Conservation (phyloP, 2,113 vertebrate genomes). For the Polypterus bichir region DNA sequence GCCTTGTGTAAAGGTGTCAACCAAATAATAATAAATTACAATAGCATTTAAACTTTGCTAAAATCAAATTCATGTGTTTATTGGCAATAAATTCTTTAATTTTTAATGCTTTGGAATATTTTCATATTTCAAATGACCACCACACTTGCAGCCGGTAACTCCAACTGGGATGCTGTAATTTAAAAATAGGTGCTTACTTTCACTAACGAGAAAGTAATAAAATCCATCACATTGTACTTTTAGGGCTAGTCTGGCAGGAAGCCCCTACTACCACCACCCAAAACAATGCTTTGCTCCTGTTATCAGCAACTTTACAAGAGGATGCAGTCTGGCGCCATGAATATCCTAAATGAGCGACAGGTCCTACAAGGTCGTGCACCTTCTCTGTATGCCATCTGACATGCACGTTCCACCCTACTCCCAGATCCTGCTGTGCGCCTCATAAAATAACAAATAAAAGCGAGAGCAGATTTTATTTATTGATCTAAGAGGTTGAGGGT, state of each 20-base stretch:
- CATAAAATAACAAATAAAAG: slow-evolving; percentile 12
- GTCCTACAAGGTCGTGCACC: slow-evolving; percentile 8
- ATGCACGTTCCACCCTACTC: slow-evolving; percentile 2
- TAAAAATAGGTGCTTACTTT: neutral
- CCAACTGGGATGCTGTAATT: too few species aligned
- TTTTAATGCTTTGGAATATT: too few species aligned
- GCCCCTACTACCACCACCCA: slow-evolving; percentile 2
- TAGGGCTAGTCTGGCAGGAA: slow-evolving; percentile 19
- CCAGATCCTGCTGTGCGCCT: slow-evolving; percentile 1
- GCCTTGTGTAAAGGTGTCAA: too few species aligned
- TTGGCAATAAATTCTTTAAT: too few species aligned
- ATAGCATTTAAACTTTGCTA: too few species aligned
- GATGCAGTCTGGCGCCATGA: slow-evolving; percentile 8
- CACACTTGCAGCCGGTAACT: too few species aligned
- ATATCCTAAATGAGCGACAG: neutral
- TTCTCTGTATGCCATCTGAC: slow-evolving; percentile 1
- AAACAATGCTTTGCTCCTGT: slow-evolving; percentile 16
- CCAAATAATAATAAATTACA: too few species aligned
- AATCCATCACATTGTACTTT: slow-evolving; percentile 21
- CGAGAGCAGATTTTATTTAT: slow-evolving; percentile 6
- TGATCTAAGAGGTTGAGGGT: neutral
- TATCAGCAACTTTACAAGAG: slow-evolving; percentile 20
- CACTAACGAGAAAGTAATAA: slow-evolving; percentile 9
- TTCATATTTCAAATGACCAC: too few species aligned
- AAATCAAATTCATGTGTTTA: too few species aligned